Percentiles rank a stretch among this genome's conserved stretches.
These are phyloP conservation scores for Pseudochirops cupreus DNA, from an alignment of 2,797 vertebrate species.

Conservation along the genomic window DNA sequence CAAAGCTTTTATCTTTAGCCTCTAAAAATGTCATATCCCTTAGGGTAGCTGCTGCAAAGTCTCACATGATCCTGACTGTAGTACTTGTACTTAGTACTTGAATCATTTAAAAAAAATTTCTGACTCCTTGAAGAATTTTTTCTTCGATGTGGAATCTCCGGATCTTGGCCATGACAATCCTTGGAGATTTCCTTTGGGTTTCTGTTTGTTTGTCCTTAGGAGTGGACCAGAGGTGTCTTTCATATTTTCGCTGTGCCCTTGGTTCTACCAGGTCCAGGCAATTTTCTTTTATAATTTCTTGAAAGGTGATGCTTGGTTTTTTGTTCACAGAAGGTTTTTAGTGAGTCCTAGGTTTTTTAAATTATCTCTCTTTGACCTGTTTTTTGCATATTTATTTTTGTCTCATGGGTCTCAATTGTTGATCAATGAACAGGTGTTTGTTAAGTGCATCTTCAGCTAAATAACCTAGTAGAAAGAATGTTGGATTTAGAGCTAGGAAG, in stretches of 20 bases:
- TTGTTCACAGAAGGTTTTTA: background rate
- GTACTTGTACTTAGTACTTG: background rate
- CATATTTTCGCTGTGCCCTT: background rate
- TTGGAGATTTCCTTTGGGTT: background rate
- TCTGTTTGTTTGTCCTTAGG: background rate
- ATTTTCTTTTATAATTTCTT: background rate
- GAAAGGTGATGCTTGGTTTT: background rate
- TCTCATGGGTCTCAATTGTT: background rate
- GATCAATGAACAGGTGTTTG: background rate
- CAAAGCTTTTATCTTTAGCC: background rate
- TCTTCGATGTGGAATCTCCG: background rate
- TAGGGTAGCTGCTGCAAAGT: background rate
- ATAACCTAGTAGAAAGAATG: background rate
- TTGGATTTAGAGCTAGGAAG: background rate
- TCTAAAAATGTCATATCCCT: background rate
- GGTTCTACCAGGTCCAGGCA: background rate
- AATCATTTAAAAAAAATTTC: background rate
- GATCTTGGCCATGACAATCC: background rate
- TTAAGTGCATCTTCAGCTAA: background rate
- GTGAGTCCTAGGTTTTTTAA: background rate
- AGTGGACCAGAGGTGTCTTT: background rate
- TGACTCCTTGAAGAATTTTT: background rate
- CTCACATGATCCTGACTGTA: background rate
- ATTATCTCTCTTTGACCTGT: background rate
- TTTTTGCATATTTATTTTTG: background rate